Base-by-base conservation (phyloP, 2,113 vertebrate genomes). In the Siniperca chuatsi region DNA sequence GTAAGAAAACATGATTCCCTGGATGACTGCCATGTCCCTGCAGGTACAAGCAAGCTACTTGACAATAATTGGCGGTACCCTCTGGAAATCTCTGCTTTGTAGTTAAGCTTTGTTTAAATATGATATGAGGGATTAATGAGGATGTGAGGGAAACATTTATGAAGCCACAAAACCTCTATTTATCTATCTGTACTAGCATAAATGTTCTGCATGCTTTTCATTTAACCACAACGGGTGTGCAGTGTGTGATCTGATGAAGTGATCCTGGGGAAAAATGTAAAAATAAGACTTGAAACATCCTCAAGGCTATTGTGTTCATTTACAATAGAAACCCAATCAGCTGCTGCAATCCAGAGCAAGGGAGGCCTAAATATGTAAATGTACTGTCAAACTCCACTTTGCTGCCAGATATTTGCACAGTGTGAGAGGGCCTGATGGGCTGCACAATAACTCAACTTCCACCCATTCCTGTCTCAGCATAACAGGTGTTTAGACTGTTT, bases 401-500 rank as follows among this genome's bases (percentile, higher is more conserved):
- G 33, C 73, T 87, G 77, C 54, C 74, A 91, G 88, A 70, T 88
- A 85, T 83, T 84, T 79, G 83, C 54, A 65, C 64, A 52, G 40
- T 64, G 21, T 65, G 81, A 82, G 44, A 77, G 75, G 37, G 54
- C 67, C 73, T 78, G 67, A 80, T 65, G 66, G 21, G 71, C 60
- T 78, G 57, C 72, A 66, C 44, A 61, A 52, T 73, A 70, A 78
- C 82, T 88, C 67, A 75, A 79, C 79, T 84, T 84, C 58, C 75
- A 66, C 62, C 69, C 62, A 25, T 82, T 82, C 70, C 69, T 78
- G 61, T 79, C 62, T 79, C 78, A 73, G 61, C 62, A 33, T 78
- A 87, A 90, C 83, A 90, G 83, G 75, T 92, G 91, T 90, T 91
- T 84, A 69, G 69, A 82, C 67, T 71, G 68, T 86, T 92, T 84